A percentile compares a stretch with the other conserved stretches of the same genome.
phyloP scores from a whole-genome alignment of 2,113 vertebrate genomes.

The Corapipo altera region DNA sequence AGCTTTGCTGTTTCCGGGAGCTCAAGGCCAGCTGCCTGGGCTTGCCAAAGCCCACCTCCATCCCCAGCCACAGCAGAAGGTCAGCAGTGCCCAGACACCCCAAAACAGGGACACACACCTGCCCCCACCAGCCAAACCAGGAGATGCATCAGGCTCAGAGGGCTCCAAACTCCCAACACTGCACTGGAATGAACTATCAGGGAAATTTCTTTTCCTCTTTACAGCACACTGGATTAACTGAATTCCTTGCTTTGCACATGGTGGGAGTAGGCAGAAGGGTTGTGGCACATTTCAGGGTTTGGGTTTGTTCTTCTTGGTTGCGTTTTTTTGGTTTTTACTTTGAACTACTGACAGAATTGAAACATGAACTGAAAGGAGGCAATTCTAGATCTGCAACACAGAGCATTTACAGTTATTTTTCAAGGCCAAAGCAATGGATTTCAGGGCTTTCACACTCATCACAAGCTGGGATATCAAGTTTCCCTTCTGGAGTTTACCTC shows the following conservation, averaged over 20 bases:
- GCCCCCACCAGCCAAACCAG: accelerated
- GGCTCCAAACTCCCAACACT: accelerated
- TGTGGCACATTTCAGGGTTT: not conserved
- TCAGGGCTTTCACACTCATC: not conserved
- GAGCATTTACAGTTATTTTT: not conserved
- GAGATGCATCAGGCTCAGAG: accelerated
- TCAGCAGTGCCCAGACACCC: accelerated
- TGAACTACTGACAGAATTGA: not conserved
- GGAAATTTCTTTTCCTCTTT: not conserved
- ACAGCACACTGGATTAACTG: accelerated
- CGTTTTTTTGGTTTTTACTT: not conserved
- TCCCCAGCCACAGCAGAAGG: accelerated
- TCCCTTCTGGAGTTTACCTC: not conserved
- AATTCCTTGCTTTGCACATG: accelerated
- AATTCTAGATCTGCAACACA: not conserved
- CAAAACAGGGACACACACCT: accelerated
- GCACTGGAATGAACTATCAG: accelerated
- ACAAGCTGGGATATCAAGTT: not conserved
- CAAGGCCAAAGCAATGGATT: not conserved
- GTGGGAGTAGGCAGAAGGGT: not conserved
- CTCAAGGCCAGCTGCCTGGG: not conserved
- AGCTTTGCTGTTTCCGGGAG: not conserved
- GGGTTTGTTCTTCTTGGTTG: not conserved
- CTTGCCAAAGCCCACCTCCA: not conserved
- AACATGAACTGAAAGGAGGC: not conserved